Evolutionary conservation across 1,140 invertebrate species (phyloP), one percentile per base, ranked within the genome.

Genomic region (Macrotrachela quadricornifera): DNA sequence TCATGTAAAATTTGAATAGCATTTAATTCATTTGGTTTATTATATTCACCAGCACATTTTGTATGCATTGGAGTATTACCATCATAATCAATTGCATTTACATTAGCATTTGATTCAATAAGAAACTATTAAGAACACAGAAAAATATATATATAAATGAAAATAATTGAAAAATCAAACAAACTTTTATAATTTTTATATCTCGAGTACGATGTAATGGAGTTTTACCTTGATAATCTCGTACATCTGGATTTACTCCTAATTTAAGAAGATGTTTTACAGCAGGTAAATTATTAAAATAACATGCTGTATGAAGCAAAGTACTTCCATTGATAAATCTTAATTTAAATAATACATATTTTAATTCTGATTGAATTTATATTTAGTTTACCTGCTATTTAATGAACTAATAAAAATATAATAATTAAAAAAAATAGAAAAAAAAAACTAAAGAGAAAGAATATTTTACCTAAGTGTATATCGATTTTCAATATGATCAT

Each of bases 271-370:
- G 75, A 40, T 78, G 68, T 56, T 76, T 73, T 38, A 82, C 67
- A 12, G 80, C 62, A 45, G 73, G 73, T 43, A 76, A 72, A 60
- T 80, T 77, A 18, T 80, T 80, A 63, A 82, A 80, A 49, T 80
- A 79, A 46, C 78, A 76, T n/a, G 81, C 71, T 47, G 77, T 79
- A 63, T 83, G 80, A 38, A 83, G 71, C 39, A 80, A 65, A 1
- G 80, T 80, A 58, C 78, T 75, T 55, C 79, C 79, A 60, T 78
- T 78, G 57, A 69, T 62, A 50, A 63, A 67, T 40, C 66, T 69
- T 39, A 44, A 16, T 49, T 46, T 49, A 51, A 56, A 50, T 30
- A 47, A 14, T 39, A 16, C 13, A n/a, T 13, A 6, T 48, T 37
- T 8, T 9, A 38, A 15, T 37, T 15, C 21, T 41, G 11, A 18